phyloP scores from a whole-genome alignment of 2,113 vertebrate genomes.

The Pseudorectes ferrugineus region DNA sequence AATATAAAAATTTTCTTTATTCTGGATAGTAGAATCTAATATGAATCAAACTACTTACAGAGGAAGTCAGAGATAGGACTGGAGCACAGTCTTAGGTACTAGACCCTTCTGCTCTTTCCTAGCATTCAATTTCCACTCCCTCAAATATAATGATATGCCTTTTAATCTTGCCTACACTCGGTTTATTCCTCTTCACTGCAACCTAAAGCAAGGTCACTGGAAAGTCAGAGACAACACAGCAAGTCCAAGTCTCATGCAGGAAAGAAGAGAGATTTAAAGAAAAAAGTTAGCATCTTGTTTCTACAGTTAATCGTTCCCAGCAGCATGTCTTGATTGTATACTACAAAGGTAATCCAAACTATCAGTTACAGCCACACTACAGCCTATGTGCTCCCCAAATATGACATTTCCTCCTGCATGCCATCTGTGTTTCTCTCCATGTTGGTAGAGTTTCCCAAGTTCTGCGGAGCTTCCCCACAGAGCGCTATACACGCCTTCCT shows the following conservation, averaged over 20 bases:
- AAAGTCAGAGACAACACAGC: conserved; percentile 28
- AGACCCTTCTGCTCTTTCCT: not conserved
- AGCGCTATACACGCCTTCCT: not conserved
- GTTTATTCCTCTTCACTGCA: conserved; percentile 23
- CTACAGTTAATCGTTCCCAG: not conserved
- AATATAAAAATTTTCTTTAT: not conserved
- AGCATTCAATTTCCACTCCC: not conserved
- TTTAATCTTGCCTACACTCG: not conserved
- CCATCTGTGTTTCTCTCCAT: not conserved
- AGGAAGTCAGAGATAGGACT: not conserved
- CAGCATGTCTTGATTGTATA: conserved; percentile 1
- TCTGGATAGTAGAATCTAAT: not conserved
- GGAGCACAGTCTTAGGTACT: not conserved
- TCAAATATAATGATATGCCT: not conserved
- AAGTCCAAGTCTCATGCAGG: not conserved
- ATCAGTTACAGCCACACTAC: not conserved
- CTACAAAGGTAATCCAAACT: conserved; percentile 3
- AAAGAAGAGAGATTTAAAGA: not conserved
- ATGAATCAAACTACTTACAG: not conserved
- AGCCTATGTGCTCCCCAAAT: not conserved
- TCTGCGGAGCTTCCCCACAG: not conserved
- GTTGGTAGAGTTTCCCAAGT: not conserved
- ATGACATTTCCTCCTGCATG: not conserved
- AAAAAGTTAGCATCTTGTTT: not conserved
- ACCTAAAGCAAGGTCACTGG: conserved; percentile 24